A percentile compares a stretch with the other conserved stretches of the same genome.
Conservation (phyloP, 2,113 vertebrate genomes). For the Aspiorhynchus laticeps region DNA sequence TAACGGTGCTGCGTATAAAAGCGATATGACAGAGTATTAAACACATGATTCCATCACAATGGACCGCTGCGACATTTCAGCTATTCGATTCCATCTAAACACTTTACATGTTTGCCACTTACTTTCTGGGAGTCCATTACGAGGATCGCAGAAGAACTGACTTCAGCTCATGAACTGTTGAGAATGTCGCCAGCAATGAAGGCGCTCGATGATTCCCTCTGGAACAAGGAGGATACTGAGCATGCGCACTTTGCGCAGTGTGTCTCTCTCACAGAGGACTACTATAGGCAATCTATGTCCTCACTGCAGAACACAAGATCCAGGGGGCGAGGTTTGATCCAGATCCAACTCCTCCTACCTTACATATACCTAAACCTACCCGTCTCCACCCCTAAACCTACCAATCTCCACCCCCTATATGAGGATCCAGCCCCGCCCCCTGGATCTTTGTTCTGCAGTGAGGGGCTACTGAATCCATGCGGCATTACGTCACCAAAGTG, state of each 20-base stretch:
- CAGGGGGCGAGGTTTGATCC: too few species aligned
- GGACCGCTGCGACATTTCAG: not conserved
- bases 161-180: not conserved
- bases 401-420: too few species aligned
- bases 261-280: not conserved
- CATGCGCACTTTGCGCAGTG: not conserved
- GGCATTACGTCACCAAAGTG: not conserved
- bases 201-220: not conserved
- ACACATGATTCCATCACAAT: not conserved
- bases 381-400: too few species aligned
- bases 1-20: not conserved
- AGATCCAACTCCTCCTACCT: too few species aligned
- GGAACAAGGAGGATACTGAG: not conserved
- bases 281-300: too few species aligned
- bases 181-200: not conserved
- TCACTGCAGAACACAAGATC: too few species aligned
- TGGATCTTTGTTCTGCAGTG: too few species aligned
- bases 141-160: not conserved
- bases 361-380: too few species aligned
- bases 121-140: constrained; percentile 24
- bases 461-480: not conserved
- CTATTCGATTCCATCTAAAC: not conserved
- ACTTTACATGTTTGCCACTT: not conserved
- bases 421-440: too few species aligned
- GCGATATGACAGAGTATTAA: not conserved